Percentiles rank a stretch among this genome's conserved stretches.
Evolutionary conservation across 2,113 vertebrate species (phyloP).

Genomic region (Passer montanus): DNA sequence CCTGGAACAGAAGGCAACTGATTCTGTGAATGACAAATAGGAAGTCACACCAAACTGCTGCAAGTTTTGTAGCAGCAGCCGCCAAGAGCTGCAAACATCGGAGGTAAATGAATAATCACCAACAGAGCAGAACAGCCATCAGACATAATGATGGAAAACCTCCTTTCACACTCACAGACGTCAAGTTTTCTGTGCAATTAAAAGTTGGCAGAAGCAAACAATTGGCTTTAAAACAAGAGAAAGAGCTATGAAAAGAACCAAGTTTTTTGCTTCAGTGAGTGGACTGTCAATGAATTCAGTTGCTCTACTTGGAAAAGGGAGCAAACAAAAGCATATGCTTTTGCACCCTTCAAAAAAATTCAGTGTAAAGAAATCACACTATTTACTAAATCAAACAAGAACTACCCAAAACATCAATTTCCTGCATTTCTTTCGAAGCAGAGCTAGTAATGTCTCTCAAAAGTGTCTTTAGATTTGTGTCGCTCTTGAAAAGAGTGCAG

Average conservation of each 20-base stretch:
- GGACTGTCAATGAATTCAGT: background rate
- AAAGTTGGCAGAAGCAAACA: constrained; percentile 54
- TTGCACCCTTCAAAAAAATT: background rate
- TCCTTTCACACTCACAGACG: constrained; percentile 11
- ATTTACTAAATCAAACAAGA: background rate
- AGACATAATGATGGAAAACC: constrained; percentile 58
- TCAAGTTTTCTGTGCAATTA: constrained; percentile 37
- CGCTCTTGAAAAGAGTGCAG: background rate
- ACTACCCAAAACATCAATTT: background rate
- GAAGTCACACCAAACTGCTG: background rate
- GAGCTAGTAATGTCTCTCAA: background rate
- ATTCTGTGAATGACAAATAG: constrained; percentile 15
- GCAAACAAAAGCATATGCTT: accelerated
- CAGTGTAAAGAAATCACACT: background rate
- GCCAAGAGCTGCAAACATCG: background rate
- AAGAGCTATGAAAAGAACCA: background rate
- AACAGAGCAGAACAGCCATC: constrained; percentile 40
- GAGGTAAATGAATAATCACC: constrained; percentile 58
- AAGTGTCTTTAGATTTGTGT: background rate
- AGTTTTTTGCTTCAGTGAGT: background rate
- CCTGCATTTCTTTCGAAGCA: background rate
- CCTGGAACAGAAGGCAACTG: constrained; percentile 34
- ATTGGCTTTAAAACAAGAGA: constrained; percentile 33
- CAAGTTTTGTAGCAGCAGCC: background rate
- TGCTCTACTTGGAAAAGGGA: background rate